These are phyloP conservation scores for Halcyon badia DNA, from an alignment of 2,797 vertebrate species.

Conservation along the genomic window DNA sequence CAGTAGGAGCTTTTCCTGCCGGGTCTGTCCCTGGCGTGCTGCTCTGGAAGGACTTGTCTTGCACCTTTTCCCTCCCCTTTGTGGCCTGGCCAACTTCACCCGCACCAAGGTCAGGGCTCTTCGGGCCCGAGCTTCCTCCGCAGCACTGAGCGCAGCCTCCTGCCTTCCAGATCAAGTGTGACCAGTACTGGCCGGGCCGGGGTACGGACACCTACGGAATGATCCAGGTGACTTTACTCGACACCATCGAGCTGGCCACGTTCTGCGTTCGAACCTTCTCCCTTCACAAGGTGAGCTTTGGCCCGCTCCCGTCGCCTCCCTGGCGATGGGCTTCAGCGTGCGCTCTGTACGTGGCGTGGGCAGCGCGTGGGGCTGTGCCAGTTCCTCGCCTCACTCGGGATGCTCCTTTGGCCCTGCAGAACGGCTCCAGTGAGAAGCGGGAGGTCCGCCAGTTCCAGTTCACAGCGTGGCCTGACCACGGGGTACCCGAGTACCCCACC, in stretches of 20 bases:
- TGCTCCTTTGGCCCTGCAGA: conserved; percentile 76
- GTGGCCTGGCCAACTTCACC: background rate
- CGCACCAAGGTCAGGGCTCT: accelerated
- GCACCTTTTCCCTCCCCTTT: background rate
- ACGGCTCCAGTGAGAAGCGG: conserved; percentile 95
- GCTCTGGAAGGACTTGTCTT: background rate
- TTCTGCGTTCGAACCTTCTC: conserved; percentile 96
- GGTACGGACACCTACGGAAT: conserved; percentile 95
- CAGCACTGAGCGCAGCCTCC: background rate
- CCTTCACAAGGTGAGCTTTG: conserved; percentile 90
- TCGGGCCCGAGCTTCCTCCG: background rate
- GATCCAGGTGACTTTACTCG: conserved; percentile 94
- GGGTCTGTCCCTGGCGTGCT: background rate
- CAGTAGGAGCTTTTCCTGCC: background rate
- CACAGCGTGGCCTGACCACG: conserved; percentile 97
- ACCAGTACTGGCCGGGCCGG: conserved; percentile 97
- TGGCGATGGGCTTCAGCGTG: accelerated
- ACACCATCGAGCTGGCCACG: conserved; percentile 95
- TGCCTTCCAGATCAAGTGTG: conserved; percentile 90
- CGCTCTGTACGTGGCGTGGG: accelerated
- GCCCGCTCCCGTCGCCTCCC: accelerated
- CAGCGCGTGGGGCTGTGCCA: accelerated
- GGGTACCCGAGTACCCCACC: conserved; percentile 95
- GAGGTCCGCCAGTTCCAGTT: conserved; percentile 99
- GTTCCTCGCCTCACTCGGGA: accelerated